phyloP scores from a whole-genome alignment of 2,888 invertebrate species.

The Meliscaeva auricollis region DNA sequence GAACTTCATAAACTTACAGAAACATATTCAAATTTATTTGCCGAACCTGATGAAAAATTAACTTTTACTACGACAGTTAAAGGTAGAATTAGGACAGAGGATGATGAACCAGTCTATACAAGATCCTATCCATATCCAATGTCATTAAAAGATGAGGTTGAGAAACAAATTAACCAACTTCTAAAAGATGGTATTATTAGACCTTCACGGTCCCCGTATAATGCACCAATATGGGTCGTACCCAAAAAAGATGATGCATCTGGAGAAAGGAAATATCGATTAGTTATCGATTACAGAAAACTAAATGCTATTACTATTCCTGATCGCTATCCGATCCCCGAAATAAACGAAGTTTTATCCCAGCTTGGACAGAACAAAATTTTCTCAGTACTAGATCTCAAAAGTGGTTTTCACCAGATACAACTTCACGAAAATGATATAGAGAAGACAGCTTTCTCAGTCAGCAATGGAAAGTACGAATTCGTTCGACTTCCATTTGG shows the following conservation, averaged over 20 bases:
- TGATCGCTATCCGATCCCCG: background rate
- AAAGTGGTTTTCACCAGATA: background rate
- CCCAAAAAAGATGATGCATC: background rate
- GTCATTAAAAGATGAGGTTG: background rate
- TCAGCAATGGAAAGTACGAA: background rate
- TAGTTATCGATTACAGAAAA: background rate
- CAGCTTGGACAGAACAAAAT: background rate
- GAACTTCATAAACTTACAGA: background rate
- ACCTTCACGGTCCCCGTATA: background rate
- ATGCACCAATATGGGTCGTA: background rate
- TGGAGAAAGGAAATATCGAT: background rate
- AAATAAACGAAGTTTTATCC: background rate
- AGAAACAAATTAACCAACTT: background rate
- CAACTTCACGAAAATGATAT: background rate
- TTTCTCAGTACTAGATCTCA: background rate
- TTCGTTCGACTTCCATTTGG: constrained; percentile 2
- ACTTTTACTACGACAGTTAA: background rate
- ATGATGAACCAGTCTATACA: background rate
- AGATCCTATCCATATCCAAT: background rate
- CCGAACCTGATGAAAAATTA: background rate
- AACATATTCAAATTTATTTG: background rate
- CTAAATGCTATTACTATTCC: background rate
- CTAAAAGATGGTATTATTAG: background rate
- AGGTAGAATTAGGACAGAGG: background rate
- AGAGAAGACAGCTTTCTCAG: background rate